Base-by-base conservation (phyloP, 2,888 invertebrate genomes). In the Trissoscelio sp. region DNA sequence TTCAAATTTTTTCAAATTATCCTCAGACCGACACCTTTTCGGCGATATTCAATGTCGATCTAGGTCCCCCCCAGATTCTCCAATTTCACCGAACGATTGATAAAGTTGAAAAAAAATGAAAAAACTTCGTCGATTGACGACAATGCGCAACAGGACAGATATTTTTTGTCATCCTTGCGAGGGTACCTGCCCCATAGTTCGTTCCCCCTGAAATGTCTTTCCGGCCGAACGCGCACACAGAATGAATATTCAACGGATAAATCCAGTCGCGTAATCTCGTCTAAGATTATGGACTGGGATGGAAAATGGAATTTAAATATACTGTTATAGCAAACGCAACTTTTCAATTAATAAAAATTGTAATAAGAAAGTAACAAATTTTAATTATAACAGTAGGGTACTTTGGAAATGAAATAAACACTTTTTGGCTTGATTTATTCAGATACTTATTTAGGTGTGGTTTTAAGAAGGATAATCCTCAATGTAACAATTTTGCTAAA, bases 181-280 rank as follows among this genome's bases (percentile, higher is more conserved):
- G 79, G 82, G 84, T 87, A 85, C 86, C 85, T 85, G 85, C 85
- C 85, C 86, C 79, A 81, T 51, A 67, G 69, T 79, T 64, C 84
- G 84, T 86, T 85, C 86, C 87, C 84, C 82, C 64, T 79, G 84
- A 85, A 86, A 85, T 85, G 87, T 90, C 89, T 87, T 90, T 88
- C 86, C 89, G 81, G 86, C 60, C 86, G 88, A 88, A 90, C 90
- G 90, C 90, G 85, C 80, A 20, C 79, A 77, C 78, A 88, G 86
- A 90, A 90, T 89, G 84, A 85, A 86, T 87, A 83, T 81, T 74
- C 80, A 80, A 57, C 70, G 77, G 53, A 67, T 73, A 81, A 79
- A 72, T 79, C 75, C 67, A 81, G 58, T 79, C 70, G 55, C 75
- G 67, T 83, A 82, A 83, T 82, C 79, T 75, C 46, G 66, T 69